Evolutionary conservation across 2,888 invertebrate genomes (phyloP), one percentile per base, ranked within the genome.

Genomic region (Noctua comes): DNA sequence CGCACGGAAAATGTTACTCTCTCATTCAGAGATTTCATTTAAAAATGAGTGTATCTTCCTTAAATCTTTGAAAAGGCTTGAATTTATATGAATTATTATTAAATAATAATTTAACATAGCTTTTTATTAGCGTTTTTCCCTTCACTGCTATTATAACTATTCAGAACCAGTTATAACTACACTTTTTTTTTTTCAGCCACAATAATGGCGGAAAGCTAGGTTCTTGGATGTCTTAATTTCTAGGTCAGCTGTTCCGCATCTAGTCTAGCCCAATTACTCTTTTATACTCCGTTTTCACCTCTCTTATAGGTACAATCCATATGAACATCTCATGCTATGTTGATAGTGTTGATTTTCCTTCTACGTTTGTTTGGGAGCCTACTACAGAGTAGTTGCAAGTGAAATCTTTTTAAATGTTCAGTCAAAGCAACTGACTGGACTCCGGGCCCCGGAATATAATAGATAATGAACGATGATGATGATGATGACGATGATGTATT

Each of bases 1-100:
- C 46, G 16, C 77, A 66, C 13, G 48, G 59, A 46, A 73, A 78
- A 78, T 68, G 43, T 77, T 86, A 74, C 70, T 40, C 21, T 79
- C 79, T 75, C 18, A 66, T 66, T 84, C 54, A 18, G 27, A 31
- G 6, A 54, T 72, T 43, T 46, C 43, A 65, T 70, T 51, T 57
- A 16, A 16, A 27, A 27, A 13, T 10, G 16, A 18, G 40, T 36
- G 10, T 27, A 43, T 81, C 74, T 74, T 27, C n/a, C 4, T 43
- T n/a, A 18, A 24, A 59, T n/a, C 11, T 65, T 48, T 4, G 13
- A 48, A 24, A 78, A 64, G 27, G 27, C 10, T 80, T 62, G 11
- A 10, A 5, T 21, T 4, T 13, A 46, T 18, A 43, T n/a, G 6
- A 36, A n/a, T 27, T 21, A 11, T 31, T 21, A 1, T 40, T 3